These are phyloP conservation scores for Peucedramus taeniatus DNA, from an alignment of 2,113 vertebrate genomes.

Conservation along the genomic window DNA sequence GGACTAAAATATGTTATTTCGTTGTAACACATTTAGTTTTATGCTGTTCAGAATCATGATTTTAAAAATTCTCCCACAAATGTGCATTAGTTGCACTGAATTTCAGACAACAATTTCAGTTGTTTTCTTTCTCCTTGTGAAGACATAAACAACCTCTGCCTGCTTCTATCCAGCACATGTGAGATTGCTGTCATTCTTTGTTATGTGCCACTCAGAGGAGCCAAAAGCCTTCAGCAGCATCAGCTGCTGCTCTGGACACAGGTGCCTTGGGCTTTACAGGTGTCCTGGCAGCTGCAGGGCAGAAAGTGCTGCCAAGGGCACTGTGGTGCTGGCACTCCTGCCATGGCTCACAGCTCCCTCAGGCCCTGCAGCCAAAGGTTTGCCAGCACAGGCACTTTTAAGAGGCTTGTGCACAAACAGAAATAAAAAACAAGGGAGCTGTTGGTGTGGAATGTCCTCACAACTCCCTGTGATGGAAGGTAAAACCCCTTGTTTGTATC, in stretches of 20 bases:
- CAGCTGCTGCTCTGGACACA: neutral
- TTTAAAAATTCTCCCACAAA: neutral
- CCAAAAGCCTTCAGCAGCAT: neutral
- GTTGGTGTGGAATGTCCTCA: neutral
- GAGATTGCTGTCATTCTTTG: neutral
- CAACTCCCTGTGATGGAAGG: neutral
- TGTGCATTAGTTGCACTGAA: neutral
- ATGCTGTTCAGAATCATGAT: neutral
- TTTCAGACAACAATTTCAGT: neutral
- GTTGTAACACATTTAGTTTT: neutral
- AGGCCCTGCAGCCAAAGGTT: neutral
- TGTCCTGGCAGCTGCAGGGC: neutral
- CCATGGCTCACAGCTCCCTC: rapidly evolving
- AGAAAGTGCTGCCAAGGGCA: neutral
- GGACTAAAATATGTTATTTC: neutral
- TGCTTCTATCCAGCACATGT: rapidly evolving
- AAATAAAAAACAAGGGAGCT: neutral
- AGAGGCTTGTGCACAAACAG: neutral
- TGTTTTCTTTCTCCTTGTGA: neutral
- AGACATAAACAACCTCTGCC: neutral
- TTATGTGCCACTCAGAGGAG: neutral
- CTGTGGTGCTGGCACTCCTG: neutral
- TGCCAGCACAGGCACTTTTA: neutral
- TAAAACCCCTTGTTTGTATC: neutral
- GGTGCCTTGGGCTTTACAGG: neutral